Evolutionary conservation across 2,113 vertebrate genomes (phyloP).

Genomic region (Oxyura jamaicensis): DNA sequence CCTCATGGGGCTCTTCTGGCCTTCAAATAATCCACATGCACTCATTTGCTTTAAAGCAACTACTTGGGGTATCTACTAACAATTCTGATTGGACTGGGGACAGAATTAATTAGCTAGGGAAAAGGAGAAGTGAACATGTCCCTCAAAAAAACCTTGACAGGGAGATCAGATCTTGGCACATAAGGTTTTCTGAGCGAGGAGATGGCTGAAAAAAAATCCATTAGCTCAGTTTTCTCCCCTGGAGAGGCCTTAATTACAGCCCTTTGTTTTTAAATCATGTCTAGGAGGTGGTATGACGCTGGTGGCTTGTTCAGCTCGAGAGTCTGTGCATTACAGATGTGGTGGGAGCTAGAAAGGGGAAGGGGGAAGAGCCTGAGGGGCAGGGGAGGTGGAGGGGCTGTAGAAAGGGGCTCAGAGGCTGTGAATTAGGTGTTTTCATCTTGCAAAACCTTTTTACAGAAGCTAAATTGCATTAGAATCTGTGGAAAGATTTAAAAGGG

Average conservation of each 20-base stretch:
- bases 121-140: background rate
- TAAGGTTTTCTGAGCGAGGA: background rate
- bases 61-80: background rate
- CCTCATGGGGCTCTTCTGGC: background rate
- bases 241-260: background rate
- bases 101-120: background rate
- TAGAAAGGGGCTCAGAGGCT: background rate
- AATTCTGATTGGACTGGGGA: background rate
- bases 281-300: background rate
- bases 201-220: background rate
- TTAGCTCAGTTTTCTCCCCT: background rate
- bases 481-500: background rate
- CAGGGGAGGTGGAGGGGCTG: background rate
- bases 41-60: background rate
- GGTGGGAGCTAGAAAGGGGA: background rate
- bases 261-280: rapidly evolving
- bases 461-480: background rate
- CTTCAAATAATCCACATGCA: background rate
- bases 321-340: rapidly evolving
- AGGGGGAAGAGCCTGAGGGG: background rate
- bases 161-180: background rate
- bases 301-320: background rate
- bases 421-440: background rate
- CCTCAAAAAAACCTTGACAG: background rate
- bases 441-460: background rate